Percentiles rank a stretch among this genome's conserved stretches.
phyloP scores from a whole-genome alignment of 2,797 vertebrate species.

The Stomatorhinus walkeri region DNA sequence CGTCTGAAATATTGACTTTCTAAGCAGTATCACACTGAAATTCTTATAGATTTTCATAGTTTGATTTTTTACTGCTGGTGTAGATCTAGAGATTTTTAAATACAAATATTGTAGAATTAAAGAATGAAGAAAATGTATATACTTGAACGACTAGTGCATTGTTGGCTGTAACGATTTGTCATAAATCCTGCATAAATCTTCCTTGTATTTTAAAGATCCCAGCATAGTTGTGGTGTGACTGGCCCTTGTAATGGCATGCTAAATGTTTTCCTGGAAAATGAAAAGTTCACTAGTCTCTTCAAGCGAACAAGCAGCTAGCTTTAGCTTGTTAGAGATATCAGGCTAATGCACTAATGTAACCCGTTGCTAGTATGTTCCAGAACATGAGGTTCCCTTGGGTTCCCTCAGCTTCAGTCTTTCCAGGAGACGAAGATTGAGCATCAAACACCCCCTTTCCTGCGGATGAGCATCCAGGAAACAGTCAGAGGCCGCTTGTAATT shows the following conservation, averaged over 20 bases:
- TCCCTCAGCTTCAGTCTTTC: conserved; percentile 13
- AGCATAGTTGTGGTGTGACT: background rate
- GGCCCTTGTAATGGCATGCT: background rate
- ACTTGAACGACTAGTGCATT: background rate
- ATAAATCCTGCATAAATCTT: background rate
- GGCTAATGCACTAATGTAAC: background rate
- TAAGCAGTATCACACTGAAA: background rate
- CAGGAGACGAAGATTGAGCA: background rate
- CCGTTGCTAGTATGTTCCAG: background rate
- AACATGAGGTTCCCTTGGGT: background rate
- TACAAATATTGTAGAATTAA: background rate
- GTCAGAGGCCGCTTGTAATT: conserved; percentile 14
- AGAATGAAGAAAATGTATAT: background rate
- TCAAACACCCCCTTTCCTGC: background rate
- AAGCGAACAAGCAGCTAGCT: background rate
- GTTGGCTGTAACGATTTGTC: background rate
- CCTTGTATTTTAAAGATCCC: background rate
- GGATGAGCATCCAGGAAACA: background rate
- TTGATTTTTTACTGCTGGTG: background rate
- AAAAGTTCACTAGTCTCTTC: background rate
- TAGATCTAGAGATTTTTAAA: background rate
- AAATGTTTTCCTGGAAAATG: background rate
- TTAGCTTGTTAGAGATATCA: background rate
- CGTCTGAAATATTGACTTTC: background rate
- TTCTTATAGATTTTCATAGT: background rate